Conservation (phyloP, 2,888 invertebrate species). For the Cosmorhoe ocellata region DNA sequence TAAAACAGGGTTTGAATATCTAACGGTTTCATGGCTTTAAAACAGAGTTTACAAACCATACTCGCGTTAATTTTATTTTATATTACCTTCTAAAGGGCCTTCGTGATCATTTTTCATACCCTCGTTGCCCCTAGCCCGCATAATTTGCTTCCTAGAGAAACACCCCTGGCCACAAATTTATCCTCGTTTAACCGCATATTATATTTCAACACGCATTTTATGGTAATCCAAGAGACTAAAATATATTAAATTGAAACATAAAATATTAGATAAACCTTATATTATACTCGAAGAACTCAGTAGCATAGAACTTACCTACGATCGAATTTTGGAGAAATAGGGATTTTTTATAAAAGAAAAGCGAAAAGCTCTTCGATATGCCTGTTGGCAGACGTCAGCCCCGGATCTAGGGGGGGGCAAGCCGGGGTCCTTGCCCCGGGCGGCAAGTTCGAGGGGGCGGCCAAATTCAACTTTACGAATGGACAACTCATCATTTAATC, state of each 20-base stretch:
- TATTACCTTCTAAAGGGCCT: conserved; percentile 37
- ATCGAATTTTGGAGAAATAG: neutral
- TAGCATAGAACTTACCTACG: neutral
- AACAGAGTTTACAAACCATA: conserved; percentile 9
- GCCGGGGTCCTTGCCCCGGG: too few relatives aligned
- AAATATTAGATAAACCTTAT: neutral
- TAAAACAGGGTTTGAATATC: too few relatives aligned
- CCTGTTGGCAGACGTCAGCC: conserved; percentile 29
- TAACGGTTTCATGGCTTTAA: conserved; percentile 10
- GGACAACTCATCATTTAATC: too few relatives aligned
- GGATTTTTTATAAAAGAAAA: conserved; percentile 18
- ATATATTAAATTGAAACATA: conserved; percentile 1
- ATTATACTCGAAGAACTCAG: too few relatives aligned
- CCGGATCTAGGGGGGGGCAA: too few relatives aligned
- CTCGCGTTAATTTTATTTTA: conserved; percentile 28
- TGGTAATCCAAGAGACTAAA: conserved; percentile 8
- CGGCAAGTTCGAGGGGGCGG: too few relatives aligned
- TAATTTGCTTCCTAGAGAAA: conserved; percentile 51
- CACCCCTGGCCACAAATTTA: conserved; percentile 52
- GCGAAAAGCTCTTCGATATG: conserved; percentile 20
- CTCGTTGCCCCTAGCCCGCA: conserved; percentile 40
- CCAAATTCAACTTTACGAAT: too few relatives aligned
- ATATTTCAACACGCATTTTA: conserved; percentile 25
- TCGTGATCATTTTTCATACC: conserved; percentile 46
- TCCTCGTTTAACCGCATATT: conserved; percentile 44